Base-by-base conservation (phyloP, 2,888 invertebrate genomes). In the Caenorhabditis sinica region DNA sequence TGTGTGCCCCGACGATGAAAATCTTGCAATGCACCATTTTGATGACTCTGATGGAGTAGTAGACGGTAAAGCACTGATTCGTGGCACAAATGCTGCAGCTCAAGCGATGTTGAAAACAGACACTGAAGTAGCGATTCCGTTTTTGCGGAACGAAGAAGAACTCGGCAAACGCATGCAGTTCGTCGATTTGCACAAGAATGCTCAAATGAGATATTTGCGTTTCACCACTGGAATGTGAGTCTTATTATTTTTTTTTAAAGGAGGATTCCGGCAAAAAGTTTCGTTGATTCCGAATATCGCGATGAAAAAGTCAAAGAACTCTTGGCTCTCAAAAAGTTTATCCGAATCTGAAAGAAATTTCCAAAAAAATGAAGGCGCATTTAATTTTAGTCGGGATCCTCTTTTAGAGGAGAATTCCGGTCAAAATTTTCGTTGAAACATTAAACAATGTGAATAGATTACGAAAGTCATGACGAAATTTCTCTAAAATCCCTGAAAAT, bases 31-130 rank as follows among this genome's bases (percentile, higher is more conserved):
- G 11, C 61, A 69, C 30, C 51, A 73, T 6, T 80, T 83, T 23
- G 56, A 80, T 15, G 75, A 79, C 20, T 69, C 40, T 3, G 60
- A 60, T 20, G 56, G 49, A 0, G 51, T 40, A 11, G n/a, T 9
- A 11, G 63, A 69, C 15, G 75, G 79, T 6, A 45, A 76, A 15
- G 65, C 75, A 58, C 4, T 58, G 0, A 51, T 75, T 6, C 79
- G 75, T 13, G 79, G 71, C n/a, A 23, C 51, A 1, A 83, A 83
- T 17, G 65, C 69, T 0, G 83, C 79, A 0, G 80, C 79, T 1
- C 28, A 68, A 25, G 13, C 23, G 17, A 28, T 56, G 8, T 33
- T 56, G 40, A 79, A 45, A 9, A 28, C 28, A 1, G 13, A 51
- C 15, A 15, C 11, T 11, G 20, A 45, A 51, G 68, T 71, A 6